Conservation (phyloP, 2,113 vertebrate species). For the Mormoops blainvillei region DNA sequence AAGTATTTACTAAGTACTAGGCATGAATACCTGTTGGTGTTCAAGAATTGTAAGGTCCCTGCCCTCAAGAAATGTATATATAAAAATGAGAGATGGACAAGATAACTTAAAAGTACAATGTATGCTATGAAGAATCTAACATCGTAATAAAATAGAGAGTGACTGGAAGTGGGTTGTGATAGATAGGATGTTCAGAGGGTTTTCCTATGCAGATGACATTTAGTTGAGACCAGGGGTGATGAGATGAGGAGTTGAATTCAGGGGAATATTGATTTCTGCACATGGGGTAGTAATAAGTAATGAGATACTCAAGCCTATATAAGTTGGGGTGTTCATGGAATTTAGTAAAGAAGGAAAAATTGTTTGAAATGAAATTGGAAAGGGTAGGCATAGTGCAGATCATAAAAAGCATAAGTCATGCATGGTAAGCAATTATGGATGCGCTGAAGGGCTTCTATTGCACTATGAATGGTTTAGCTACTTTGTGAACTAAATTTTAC, state of each 20-base stretch:
- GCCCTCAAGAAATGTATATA: background rate
- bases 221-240: background rate
- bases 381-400: background rate
- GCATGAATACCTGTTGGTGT: background rate
- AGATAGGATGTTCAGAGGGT: background rate
- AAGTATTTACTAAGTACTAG: background rate
- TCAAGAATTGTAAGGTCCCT: background rate
- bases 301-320: background rate
- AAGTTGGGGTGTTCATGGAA: background rate
- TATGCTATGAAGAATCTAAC: background rate
- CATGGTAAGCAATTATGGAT: background rate
- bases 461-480: background rate
- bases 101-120: background rate
- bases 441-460: background rate
- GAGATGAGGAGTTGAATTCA: background rate
- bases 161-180: background rate
- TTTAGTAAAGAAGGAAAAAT: background rate
- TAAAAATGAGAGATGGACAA: background rate
- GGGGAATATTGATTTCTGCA: background rate
- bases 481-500: background rate
- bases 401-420: background rate
- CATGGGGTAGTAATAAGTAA: background rate
- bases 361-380: background rate
- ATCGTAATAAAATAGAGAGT: background rate
- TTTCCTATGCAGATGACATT: background rate